Percentiles rank a stretch among this genome's conserved stretches.
Evolutionary conservation across 2,113 vertebrate species (phyloP).

Genomic region (Silurus asotus): DNA sequence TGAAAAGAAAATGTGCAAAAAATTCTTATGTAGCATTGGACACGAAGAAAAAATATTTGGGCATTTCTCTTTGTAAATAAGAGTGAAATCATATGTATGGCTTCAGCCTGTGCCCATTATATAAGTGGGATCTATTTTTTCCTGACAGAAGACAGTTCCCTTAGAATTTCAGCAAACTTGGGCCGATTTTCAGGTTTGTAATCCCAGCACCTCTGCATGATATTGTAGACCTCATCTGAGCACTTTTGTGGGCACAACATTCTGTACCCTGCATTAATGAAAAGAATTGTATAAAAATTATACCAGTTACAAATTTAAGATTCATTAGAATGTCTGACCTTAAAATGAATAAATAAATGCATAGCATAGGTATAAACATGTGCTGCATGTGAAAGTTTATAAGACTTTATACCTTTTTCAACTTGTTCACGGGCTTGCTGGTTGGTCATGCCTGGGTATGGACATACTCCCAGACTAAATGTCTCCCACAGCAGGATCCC

Average conservation of each 20-base stretch:
- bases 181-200: constrained; percentile 93
- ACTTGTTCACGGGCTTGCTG: constrained; percentile 97
- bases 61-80: constrained; percentile 36
- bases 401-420: constrained; percentile 82
- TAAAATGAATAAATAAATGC: background rate
- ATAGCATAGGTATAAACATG: background rate
- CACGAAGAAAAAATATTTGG: constrained; percentile 28
- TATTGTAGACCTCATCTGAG: constrained; percentile 90
- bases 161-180: constrained; percentile 88
- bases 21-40: constrained; percentile 22
- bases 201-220: constrained; percentile 95
- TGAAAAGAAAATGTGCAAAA: constrained; percentile 11
- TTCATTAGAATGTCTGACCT: background rate
- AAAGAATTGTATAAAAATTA: background rate
- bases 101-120: constrained; percentile 13
- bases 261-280: constrained; percentile 80
- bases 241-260: constrained; percentile 94
- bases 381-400: too few species aligned
- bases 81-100: constrained; percentile 19
- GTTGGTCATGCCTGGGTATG: constrained; percentile 97
- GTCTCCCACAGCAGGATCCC: constrained; percentile 98
- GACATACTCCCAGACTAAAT: constrained; percentile 94
- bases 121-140: constrained; percentile 72
- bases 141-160: constrained; percentile 84
- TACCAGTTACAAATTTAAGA: background rate